phyloP scores from a whole-genome alignment of 2,113 vertebrate genomes.

The Lycocorax pyrrhopterus region DNA sequence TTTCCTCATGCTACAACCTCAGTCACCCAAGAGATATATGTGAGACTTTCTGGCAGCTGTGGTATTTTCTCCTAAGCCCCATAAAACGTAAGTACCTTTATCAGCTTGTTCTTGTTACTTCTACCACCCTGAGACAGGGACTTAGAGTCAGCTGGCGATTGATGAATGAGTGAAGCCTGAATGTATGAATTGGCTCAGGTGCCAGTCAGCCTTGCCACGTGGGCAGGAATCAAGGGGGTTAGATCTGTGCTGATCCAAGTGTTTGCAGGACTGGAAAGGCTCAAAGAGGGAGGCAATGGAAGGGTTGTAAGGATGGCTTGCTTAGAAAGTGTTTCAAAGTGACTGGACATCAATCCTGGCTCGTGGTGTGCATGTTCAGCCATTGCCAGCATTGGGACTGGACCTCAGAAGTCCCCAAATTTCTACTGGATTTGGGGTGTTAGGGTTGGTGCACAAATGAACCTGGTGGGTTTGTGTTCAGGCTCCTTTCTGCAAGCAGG shows the following conservation, averaged over 20 bases:
- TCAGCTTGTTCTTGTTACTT: not conserved
- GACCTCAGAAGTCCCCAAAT: not conserved
- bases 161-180: not conserved
- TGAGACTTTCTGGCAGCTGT: not conserved
- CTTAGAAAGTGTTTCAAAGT: not conserved
- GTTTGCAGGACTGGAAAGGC: not conserved
- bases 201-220: not conserved
- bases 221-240: not conserved
- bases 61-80: not conserved
- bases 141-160: not conserved
- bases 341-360: not conserved
- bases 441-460: not conserved
- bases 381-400: not conserved
- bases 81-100: not conserved
- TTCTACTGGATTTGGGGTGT: accelerated
- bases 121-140: not conserved
- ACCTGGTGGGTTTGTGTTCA: not conserved
- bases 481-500: not conserved
- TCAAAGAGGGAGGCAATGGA: not conserved
- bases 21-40: not conserved
- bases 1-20: not conserved
- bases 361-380: not conserved
- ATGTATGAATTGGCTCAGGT: not conserved
- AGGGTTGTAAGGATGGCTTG: not conserved
- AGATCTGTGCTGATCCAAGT: not conserved